Evolutionary conservation across 2,797 vertebrate species (phyloP).

Genomic region (Rhynchonycteris naso): DNA sequence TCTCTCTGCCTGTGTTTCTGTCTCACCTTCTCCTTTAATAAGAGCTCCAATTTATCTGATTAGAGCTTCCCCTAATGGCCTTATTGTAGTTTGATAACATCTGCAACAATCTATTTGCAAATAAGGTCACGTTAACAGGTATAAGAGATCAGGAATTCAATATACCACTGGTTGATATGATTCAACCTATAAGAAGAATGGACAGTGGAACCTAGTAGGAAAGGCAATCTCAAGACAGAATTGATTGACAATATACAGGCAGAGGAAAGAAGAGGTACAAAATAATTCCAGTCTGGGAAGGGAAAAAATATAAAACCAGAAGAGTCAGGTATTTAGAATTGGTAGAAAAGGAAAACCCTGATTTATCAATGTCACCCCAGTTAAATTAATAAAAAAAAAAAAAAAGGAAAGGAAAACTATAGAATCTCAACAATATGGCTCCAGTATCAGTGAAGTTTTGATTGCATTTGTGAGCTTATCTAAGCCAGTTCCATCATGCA

Average conservation of each 20-base stretch:
- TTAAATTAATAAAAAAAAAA: too few relatives aligned
- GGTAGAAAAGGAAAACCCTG: background rate
- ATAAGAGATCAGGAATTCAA: background rate
- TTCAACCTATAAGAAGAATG: background rate
- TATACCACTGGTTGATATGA: background rate
- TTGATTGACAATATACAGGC: rapidly evolving
- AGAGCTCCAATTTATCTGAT: background rate
- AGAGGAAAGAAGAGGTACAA: background rate
- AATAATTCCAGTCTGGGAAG: background rate
- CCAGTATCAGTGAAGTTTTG: background rate
- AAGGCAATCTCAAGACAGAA: background rate
- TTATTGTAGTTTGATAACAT: background rate
- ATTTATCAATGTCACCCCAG: too few relatives aligned
- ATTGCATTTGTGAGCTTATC: background rate
- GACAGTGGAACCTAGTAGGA: background rate
- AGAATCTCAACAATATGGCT: background rate
- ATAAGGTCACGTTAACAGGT: background rate
- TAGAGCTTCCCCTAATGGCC: background rate
- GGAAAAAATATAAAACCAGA: background rate
- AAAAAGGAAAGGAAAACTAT: background rate
- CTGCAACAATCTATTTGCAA: background rate
- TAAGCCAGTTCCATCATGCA: background rate
- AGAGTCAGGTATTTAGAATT: background rate
- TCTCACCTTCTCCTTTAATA: background rate
- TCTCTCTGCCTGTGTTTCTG: background rate